Evolutionary conservation across 2,888 invertebrate species (phyloP).

Genomic region (Stictocephala bisonia): DNA sequence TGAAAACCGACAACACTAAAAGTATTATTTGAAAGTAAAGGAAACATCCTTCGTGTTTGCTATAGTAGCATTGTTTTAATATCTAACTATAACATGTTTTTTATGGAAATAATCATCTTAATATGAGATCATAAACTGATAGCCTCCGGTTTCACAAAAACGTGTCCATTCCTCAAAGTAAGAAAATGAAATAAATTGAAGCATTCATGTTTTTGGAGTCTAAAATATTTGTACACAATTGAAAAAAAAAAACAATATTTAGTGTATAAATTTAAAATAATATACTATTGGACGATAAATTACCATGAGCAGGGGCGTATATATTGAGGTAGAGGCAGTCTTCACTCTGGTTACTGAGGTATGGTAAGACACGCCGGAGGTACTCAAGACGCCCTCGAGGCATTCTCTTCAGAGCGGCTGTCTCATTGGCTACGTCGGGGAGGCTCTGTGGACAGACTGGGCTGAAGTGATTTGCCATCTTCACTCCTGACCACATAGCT

Average conservation of each 20-base stretch:
- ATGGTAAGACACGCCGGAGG: conserved; percentile 86
- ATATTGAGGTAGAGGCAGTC: conserved; percentile 98
- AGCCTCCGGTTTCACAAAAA: no score
- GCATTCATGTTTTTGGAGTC: no score
- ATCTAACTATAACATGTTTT: no score
- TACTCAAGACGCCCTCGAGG: conserved; percentile 90
- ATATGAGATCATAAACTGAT: no score
- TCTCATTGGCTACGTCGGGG: conserved; percentile 85
- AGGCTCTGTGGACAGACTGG: conserved; percentile 94
- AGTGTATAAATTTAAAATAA: background rate
- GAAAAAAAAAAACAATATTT: background rate
- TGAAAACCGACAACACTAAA: no score
- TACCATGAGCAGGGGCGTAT: conserved; percentile 96
- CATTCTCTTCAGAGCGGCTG: conserved; percentile 84
- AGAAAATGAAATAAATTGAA: no score
- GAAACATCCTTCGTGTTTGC: no score
- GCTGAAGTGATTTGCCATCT: conserved; percentile 86
- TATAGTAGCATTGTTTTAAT: no score
- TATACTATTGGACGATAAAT: conserved; percentile 63
- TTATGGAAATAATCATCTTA: no score
- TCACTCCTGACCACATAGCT: conserved; percentile 90
- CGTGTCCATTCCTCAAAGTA: no score
- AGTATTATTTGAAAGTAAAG: no score
- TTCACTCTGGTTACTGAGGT: conserved; percentile 92
- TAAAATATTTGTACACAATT: no score